Evolutionary conservation across 2,888 invertebrate genomes (phyloP).

Genomic region (Polymixis flavicincta): DNA sequence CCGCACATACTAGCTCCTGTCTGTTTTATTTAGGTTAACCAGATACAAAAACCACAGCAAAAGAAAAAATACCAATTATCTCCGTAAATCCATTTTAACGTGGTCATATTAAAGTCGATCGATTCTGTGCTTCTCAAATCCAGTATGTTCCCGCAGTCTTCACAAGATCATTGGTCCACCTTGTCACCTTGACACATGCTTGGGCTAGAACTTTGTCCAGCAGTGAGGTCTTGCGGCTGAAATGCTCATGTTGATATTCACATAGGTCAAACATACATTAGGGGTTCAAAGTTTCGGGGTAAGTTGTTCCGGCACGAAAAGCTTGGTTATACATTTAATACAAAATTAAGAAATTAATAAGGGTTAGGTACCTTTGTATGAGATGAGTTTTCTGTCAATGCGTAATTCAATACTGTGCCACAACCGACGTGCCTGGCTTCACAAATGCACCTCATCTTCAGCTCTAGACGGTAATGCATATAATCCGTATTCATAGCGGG

Average conservation of each 20-base stretch:
- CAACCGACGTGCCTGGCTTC: slow-evolving; percentile 11
- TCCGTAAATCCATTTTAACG: background rate
- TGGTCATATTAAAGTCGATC: background rate
- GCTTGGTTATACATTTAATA: background rate
- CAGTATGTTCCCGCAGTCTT: background rate
- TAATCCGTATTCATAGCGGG: slow-evolving; percentile 32
- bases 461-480: background rate
- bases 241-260: background rate
- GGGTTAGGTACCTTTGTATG: background rate
- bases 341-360: too few species aligned
- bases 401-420: slow-evolving; percentile 7
- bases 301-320: background rate
- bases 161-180: background rate
- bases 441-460: slow-evolving; percentile 25
- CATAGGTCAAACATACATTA: background rate
- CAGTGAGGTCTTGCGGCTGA: background rate
- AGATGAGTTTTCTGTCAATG: slow-evolving; percentile 1
- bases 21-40: too few species aligned
- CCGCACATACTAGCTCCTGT: background rate
- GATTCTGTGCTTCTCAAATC: background rate
- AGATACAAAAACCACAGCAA: background rate
- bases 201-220: background rate
- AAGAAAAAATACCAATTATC: background rate
- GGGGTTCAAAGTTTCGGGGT: background rate
- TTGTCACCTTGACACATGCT: background rate